Percentiles rank a stretch among this genome's conserved stretches.
Conservation (phyloP, 2,888 invertebrate species). For the Chironomus riparius region DNA sequence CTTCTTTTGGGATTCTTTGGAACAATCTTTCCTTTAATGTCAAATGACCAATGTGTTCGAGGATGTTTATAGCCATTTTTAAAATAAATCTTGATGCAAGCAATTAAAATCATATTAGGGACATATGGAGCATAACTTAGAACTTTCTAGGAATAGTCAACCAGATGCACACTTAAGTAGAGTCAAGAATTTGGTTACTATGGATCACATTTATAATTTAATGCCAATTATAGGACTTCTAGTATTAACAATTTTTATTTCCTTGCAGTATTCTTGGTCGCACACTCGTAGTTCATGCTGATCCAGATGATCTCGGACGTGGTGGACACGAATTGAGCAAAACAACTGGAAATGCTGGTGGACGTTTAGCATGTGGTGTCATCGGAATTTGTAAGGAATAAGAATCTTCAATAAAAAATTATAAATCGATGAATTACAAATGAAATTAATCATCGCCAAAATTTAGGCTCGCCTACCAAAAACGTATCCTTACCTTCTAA, state of each 20-base stretch:
- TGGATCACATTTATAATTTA: too few relatives aligned
- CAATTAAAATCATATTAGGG: too few relatives aligned
- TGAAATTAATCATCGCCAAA: background rate
- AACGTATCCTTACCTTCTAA: background rate
- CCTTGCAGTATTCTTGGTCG: constrained; percentile 61
- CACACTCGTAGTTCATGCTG: constrained; percentile 83
- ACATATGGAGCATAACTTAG: too few relatives aligned
- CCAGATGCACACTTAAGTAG: too few relatives aligned
- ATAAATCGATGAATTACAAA: background rate
- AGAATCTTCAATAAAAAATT: background rate
- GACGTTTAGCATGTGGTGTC: constrained; percentile 44
- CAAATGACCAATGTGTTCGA: too few relatives aligned
- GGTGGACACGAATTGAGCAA: constrained; percentile 89
- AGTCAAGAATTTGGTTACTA: too few relatives aligned
- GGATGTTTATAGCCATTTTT: too few relatives aligned
- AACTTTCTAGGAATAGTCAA: too few relatives aligned
- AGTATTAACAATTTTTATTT: too few relatives aligned
- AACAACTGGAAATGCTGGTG: constrained; percentile 92
- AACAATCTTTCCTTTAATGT: too few relatives aligned
- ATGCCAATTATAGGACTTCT: too few relatives aligned
- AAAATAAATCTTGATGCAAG: too few relatives aligned
- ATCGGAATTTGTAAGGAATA: constrained; percentile 26
- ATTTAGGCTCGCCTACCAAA: background rate
- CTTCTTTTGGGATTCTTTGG: constrained; percentile 34
- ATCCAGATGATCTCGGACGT: constrained; percentile 85